Conservation (phyloP, 2,113 vertebrate species). For the Xenopus laevis region DNA sequence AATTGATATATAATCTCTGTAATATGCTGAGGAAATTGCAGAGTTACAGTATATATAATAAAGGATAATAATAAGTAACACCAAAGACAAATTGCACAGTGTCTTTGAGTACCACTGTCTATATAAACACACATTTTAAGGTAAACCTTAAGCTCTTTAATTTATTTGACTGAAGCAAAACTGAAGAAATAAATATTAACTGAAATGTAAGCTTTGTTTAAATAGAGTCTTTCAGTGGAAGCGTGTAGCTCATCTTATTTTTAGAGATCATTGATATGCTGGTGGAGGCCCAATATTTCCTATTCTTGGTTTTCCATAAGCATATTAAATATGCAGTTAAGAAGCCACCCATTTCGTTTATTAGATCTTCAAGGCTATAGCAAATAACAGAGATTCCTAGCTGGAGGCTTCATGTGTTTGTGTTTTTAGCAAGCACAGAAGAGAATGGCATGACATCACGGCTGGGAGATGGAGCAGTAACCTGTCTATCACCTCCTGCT, state of each 20-base stretch:
- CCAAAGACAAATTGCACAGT: too few relatives aligned
- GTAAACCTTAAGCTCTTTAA: too few relatives aligned
- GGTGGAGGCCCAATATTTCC: background rate
- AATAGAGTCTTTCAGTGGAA: background rate
- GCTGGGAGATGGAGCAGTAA: slow-evolving; percentile 25
- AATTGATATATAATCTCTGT: too few relatives aligned
- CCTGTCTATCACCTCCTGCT: slow-evolving; percentile 29
- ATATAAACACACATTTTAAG: too few relatives aligned
- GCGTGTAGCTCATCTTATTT: background rate
- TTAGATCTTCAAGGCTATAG: background rate
- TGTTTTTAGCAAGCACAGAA: slow-evolving; percentile 11
- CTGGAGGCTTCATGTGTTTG: background rate
- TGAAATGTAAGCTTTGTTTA: background rate
- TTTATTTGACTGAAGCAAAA: too few relatives aligned
- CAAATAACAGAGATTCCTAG: slow-evolving; percentile 2
- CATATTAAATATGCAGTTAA: background rate
- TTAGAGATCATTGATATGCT: background rate
- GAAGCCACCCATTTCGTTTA: background rate
- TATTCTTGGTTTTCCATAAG: background rate
- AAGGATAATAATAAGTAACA: too few relatives aligned
- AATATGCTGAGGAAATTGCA: too few relatives aligned
- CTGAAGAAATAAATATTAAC: background rate
- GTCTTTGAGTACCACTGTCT: too few relatives aligned
- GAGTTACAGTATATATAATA: too few relatives aligned
- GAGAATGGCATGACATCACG: slow-evolving; percentile 38